These are phyloP conservation scores for Ia io DNA, from an alignment of 2,113 vertebrate genomes.

Conservation along the genomic window DNA sequence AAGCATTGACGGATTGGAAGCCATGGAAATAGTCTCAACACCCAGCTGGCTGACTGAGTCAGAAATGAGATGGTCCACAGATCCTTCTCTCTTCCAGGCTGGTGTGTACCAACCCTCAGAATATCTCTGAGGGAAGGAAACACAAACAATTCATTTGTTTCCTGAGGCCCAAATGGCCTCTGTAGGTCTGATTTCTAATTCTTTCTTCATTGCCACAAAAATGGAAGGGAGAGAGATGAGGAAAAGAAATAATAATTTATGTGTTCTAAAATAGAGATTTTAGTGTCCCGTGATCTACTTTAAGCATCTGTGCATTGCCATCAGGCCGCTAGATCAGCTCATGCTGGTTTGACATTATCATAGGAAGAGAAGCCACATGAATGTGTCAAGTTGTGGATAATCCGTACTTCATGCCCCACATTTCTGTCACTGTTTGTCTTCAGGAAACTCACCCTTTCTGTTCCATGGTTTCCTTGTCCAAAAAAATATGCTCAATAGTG, in stretches of 20 bases:
- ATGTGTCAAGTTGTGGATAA: neutral
- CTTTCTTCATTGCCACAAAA: slow-evolving; percentile 14
- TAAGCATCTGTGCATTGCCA: neutral
- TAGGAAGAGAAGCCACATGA: neutral
- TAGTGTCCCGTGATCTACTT: neutral
- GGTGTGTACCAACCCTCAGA: slow-evolving; percentile 55
- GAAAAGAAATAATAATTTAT: neutral
- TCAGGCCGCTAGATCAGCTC: neutral
- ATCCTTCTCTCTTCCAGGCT: slow-evolving; percentile 50
- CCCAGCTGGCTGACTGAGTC: slow-evolving; percentile 73
- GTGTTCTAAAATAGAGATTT: neutral
- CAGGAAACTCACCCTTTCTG: neutral
- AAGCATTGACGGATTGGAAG: slow-evolving; percentile 63
- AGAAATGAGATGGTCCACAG: slow-evolving; percentile 60
- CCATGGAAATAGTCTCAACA: slow-evolving; percentile 72
- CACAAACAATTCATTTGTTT: slow-evolving; percentile 59
- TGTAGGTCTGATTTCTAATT: slow-evolving; percentile 47
- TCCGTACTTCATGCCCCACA: neutral
- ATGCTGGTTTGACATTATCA: neutral
- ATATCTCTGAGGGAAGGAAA: slow-evolving; percentile 51
- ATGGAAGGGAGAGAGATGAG: neutral
- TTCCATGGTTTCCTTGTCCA: slow-evolving; percentile 1
- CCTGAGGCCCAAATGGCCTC: slow-evolving; percentile 35
- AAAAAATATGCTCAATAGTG: neutral
- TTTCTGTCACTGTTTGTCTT: neutral